These are phyloP conservation scores for Chalcis sispes DNA, from an alignment of 2,888 invertebrate species.

Conservation along the genomic window DNA sequence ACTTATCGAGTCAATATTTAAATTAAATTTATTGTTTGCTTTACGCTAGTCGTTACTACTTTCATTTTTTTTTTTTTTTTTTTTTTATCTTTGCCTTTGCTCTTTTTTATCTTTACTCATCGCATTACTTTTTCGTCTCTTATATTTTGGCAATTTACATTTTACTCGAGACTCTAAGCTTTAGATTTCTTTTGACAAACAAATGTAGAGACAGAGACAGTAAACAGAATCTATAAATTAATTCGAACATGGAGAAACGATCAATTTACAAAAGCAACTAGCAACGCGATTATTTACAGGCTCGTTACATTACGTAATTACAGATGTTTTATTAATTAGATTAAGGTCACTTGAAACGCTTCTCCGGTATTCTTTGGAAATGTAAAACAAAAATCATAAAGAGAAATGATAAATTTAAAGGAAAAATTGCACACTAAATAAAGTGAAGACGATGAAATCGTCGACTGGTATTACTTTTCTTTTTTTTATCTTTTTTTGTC, in stretches of 20 bases:
- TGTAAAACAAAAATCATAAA: slow-evolving; percentile 53
- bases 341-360: slow-evolving; percentile 33
- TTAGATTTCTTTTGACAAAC: slow-evolving; percentile 30
- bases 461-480: slow-evolving; percentile 53
- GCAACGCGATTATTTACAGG: slow-evolving; percentile 30
- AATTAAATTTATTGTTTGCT: background rate
- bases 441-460: slow-evolving; percentile 35
- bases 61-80: slow-evolving; percentile 43
- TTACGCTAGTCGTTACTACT: background rate
- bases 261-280: background rate
- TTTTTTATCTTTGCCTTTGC: slow-evolving; percentile 27
- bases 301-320: background rate
- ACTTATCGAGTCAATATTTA: background rate
- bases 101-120: slow-evolving; percentile 11
- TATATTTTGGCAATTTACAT: background rate
- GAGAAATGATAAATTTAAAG: slow-evolving; percentile 72
- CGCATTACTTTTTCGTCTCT: background rate
- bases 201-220: slow-evolving; percentile 56
- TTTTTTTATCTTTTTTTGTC: no score
- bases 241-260: slow-evolving; percentile 48
- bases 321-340: no score
- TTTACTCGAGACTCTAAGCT: slow-evolving; percentile 4
- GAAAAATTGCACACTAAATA: slow-evolving; percentile 51
- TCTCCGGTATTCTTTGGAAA: slow-evolving; percentile 51
- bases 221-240: slow-evolving; percentile 36